phyloP scores from a whole-genome alignment of 2,113 vertebrate species.

The Dunckerocampus dactyliophorus region DNA sequence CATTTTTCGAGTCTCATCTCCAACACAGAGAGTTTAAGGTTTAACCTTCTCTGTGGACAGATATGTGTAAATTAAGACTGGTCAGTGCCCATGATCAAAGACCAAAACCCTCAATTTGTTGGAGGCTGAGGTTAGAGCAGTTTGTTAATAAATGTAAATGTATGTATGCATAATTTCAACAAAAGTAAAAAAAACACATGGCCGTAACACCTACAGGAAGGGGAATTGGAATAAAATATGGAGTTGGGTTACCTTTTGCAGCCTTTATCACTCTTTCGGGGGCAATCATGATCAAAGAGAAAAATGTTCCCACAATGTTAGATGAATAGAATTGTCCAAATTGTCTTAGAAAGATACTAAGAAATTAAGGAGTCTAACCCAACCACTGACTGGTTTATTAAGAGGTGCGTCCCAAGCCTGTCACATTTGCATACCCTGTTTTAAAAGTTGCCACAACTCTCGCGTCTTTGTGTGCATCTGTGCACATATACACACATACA shows the following conservation, averaged over 20 bases:
- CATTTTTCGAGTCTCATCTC: too few species aligned
- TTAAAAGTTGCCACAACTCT: neutral
- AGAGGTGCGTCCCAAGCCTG: neutral
- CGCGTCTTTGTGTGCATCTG: slow-evolving; percentile 5
- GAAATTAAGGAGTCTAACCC: neutral
- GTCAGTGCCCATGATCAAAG: neutral
- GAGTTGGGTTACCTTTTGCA: too few species aligned
- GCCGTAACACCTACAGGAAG: too few species aligned
- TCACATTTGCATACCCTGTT: neutral
- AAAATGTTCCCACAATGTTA: neutral
- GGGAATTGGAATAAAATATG: too few species aligned
- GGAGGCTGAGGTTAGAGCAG: too few species aligned
- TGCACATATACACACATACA: neutral
- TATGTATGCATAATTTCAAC: too few species aligned
- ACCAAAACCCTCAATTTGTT: neutral
- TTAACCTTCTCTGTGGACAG: too few species aligned
- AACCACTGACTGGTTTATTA: neutral
- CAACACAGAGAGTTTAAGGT: too few species aligned
- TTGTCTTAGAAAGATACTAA: neutral
- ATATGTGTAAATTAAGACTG: neutral
- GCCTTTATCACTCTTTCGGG: too few species aligned
- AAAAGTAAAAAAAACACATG: too few species aligned
- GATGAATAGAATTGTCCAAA: neutral
- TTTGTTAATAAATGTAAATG: too few species aligned
- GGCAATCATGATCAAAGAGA: too few species aligned